Conservation (phyloP, 2,888 invertebrate species). For the Drosophila siamana region DNA sequence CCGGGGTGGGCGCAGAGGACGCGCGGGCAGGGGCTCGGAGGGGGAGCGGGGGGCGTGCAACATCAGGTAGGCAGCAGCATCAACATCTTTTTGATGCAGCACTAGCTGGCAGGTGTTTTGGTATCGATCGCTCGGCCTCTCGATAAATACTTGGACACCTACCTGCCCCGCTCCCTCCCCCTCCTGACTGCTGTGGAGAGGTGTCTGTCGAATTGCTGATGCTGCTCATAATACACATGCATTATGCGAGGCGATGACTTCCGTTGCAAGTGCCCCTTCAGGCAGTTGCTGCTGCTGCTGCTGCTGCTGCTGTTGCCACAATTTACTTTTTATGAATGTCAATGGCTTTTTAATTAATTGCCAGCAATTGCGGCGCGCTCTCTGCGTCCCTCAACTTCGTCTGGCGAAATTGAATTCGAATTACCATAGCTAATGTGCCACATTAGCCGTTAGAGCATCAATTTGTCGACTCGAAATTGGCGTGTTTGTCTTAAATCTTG, state of each 20-base stretch:
- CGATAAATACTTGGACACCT: slow-evolving; percentile 69
- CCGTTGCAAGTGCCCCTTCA: slow-evolving; percentile 36
- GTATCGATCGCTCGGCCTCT: slow-evolving; percentile 63
- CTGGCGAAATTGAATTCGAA: background rate
- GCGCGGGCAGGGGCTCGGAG: background rate
- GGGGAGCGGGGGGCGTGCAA: background rate
- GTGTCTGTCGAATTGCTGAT: slow-evolving; percentile 71
- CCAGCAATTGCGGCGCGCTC: slow-evolving; percentile 54
- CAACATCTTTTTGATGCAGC: slow-evolving; percentile 46
- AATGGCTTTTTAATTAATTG: slow-evolving; percentile 79
- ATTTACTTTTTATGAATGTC: slow-evolving; percentile 79
- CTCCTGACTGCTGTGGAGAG: slow-evolving; percentile 29
- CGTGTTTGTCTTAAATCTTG: background rate
- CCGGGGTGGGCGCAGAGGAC: background rate
- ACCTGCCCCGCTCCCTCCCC: background rate
- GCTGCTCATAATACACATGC: slow-evolving; percentile 69
- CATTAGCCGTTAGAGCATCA: background rate
- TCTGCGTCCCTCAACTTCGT: background rate
- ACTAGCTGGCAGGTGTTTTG: slow-evolving; percentile 70
- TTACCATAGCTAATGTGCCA: background rate
- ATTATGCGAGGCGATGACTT: slow-evolving; percentile 55
- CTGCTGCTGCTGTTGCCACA: slow-evolving; percentile 67
- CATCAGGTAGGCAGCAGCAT: slow-evolving; percentile 32
- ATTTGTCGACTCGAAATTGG: background rate
- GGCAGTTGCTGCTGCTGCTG: slow-evolving; percentile 18